Evolutionary conservation across 2,797 vertebrate species (phyloP).

Genomic region (Simalia tracyae): DNA sequence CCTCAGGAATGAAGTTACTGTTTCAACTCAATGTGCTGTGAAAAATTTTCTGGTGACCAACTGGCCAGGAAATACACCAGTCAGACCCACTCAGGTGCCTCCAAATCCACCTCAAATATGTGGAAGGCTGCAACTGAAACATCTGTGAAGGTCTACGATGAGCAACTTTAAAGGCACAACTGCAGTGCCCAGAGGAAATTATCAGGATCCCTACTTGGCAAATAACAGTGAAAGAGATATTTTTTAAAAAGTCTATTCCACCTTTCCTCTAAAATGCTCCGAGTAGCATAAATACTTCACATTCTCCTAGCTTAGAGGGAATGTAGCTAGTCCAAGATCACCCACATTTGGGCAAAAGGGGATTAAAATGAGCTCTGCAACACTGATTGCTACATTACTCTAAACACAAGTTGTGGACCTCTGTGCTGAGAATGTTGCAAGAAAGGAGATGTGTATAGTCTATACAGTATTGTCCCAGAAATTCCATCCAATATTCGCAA

Average conservation of each 20-base stretch:
- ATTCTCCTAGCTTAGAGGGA: neutral
- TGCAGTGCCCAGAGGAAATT: neutral
- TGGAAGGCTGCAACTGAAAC: neutral
- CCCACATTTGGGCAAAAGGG: neutral
- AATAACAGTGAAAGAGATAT: neutral
- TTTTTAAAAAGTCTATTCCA: neutral
- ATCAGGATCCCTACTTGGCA: neutral
- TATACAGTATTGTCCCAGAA: neutral
- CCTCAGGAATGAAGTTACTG: neutral
- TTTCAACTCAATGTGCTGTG: conserved; percentile 4
- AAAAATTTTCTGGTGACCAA: neutral
- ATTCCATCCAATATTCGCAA: neutral
- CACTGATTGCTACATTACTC: neutral
- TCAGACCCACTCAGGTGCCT: neutral
- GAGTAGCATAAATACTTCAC: neutral
- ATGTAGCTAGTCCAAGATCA: neutral
- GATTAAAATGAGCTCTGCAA: neutral
- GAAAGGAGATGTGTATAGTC: neutral
- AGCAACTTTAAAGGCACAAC: neutral
- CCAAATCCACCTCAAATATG: neutral
- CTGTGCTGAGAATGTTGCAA: neutral
- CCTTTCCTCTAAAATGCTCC: neutral
- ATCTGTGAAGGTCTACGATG: no score
- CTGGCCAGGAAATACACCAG: neutral
- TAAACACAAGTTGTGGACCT: neutral